phyloP scores from a whole-genome alignment of 2,797 vertebrate species.

The Myotis vivesi region DNA sequence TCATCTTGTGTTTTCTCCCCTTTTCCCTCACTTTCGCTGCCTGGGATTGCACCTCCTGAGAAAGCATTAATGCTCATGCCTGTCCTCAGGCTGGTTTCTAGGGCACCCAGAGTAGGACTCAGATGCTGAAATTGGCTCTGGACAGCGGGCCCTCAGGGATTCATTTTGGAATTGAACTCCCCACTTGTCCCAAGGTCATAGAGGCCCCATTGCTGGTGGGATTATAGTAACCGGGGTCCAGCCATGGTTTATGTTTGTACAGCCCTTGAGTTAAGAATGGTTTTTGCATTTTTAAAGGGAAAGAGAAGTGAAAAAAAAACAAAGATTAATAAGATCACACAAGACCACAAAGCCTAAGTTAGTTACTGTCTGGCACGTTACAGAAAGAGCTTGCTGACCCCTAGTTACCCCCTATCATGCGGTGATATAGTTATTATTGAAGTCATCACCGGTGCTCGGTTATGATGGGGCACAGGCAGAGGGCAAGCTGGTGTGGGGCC shows the following conservation, averaged over 20 bases:
- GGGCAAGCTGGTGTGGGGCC: accelerated
- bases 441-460: neutral
- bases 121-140: neutral
- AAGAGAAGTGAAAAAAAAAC: neutral
- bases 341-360: neutral
- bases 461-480: accelerated
- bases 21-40: accelerated
- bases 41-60: accelerated
- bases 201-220: neutral
- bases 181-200: neutral
- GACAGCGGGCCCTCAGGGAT: neutral
- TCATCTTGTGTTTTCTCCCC: accelerated
- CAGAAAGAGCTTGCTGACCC: neutral
- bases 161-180: neutral
- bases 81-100: neutral
- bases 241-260: neutral
- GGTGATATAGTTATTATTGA: accelerated
- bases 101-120: neutral
- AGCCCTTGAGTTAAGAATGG: neutral
- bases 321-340: no score
- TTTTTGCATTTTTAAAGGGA: neutral
- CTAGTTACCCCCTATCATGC: accelerated
- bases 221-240: no score
- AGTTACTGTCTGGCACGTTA: accelerated
- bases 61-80: neutral